These are phyloP conservation scores for Geopemphigus sp. DNA, from an alignment of 1,140 invertebrate genomes.

Conservation along the genomic window DNA sequence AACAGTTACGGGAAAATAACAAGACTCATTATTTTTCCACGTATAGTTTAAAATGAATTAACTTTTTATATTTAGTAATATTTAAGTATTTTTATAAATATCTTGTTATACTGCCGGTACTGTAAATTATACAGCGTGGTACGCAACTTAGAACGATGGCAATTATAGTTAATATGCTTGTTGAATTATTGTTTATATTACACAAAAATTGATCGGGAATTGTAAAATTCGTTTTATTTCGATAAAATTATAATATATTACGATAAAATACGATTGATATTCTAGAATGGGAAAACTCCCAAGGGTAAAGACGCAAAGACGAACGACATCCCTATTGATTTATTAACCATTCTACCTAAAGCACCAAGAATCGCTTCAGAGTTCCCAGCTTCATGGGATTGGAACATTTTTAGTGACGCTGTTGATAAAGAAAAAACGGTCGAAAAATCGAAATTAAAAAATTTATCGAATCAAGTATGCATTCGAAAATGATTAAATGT, in stretches of 20 bases:
- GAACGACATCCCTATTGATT: conserved; percentile 67
- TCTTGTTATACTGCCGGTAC: too few species aligned
- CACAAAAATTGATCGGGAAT: too few species aligned
- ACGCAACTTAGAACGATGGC: neutral
- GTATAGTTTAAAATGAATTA: too few species aligned
- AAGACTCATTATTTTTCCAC: too few species aligned
- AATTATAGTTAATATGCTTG: too few species aligned
- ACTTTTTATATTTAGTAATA: too few species aligned
- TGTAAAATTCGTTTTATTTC: too few species aligned
- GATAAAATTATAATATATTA: neutral
- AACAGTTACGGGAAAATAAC: neutral
- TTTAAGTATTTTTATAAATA: too few species aligned
- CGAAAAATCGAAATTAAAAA: conserved; percentile 15
- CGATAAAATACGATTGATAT: conserved; percentile 51
- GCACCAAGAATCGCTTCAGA: conserved; percentile 70
- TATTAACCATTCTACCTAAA: conserved; percentile 71
- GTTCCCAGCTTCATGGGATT: conserved; percentile 70
- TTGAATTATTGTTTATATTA: too few species aligned
- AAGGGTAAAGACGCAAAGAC: conserved; percentile 74
- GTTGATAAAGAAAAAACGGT: neutral
- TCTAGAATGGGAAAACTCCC: conserved; percentile 77
- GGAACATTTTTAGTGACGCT: conserved; percentile 56
- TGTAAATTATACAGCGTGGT: too few species aligned
- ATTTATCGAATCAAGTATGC: neutral
- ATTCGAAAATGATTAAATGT: neutral